Base-by-base conservation (phyloP, 2,888 invertebrate genomes). In the Eupithecia subumbrata region DNA sequence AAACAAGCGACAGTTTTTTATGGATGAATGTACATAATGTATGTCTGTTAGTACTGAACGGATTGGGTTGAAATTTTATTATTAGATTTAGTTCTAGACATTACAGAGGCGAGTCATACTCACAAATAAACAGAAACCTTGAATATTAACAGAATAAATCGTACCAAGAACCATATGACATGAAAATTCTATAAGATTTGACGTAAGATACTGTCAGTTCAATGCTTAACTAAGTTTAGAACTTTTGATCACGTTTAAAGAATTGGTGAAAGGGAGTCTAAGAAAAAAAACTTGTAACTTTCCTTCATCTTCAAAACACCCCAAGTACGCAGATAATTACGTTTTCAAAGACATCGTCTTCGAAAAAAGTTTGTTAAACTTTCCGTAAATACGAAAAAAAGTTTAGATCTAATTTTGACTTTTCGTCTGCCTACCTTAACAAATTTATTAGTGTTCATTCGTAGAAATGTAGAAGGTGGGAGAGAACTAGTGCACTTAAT, bases 401-500 rank as follows among this genome's bases (percentile, higher is more conserved):
- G 73, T 76, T 76, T 12, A 30, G 52, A 73, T 71, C 60, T 30
- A 68, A 70, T 76, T 73, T n/a, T 12, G 45, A 40, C n/a, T 45
- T 56, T 11, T 30, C 67, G 43, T 72, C 67, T 68, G 73, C 69
- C 72, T 76, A 69, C 74, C 77, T 70, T 72, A 72, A 71, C 75
- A 56, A 73, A 78, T 69, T 74, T 76, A 78, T 73, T 71, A 66
- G 76, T 73, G 68, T 73, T 48, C 30, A 22, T 16, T 52, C 67
- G 25, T 37, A n/a, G 45, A 70, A 37, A 73, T 37, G 37, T 68
- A 73, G 2, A 64, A 64, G 34, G 30, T 34, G 64, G 18, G 0
- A 16, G 18, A 25, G 60, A 60, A 60, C 9, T 56, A 11, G 11
- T 56, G 8, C 5, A 30, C 30, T 30, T 30, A 5, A 12, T 43